Evolutionary conservation across 2,113 vertebrate species (phyloP).

Genomic region (Columba janthina): DNA sequence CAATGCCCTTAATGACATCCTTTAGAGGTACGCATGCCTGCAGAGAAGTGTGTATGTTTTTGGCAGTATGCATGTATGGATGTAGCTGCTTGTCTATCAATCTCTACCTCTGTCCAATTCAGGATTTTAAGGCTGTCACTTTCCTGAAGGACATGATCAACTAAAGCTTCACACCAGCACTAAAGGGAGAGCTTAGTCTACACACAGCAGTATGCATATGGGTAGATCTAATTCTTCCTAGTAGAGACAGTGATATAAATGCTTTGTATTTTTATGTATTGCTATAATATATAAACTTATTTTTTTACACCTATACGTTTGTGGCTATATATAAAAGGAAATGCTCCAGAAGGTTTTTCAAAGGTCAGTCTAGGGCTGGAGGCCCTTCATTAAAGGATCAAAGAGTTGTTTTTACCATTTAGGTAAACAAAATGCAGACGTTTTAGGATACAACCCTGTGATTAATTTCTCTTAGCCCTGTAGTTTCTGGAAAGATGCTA

Average conservation of each 20-base stretch:
- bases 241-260: not conserved
- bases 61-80: not conserved
- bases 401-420: not conserved
- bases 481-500: not conserved
- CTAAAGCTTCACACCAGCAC: not conserved
- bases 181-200: not conserved
- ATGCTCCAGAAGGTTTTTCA: not conserved
- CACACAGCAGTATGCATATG: fast-evolving
- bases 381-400: not conserved
- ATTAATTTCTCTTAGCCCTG: not conserved
- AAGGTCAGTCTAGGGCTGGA: not conserved
- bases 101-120: not conserved
- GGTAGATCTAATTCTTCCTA: not conserved
- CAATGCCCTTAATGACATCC: too few species aligned
- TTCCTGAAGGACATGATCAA: not conserved
- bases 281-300: not conserved
- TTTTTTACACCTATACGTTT: not conserved
- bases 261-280: not conserved
- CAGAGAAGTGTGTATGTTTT: not conserved
- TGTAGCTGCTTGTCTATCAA: not conserved
- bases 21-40: not conserved
- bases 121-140: not conserved
- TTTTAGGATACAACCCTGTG: not conserved
- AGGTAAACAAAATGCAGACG: not conserved
- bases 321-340: not conserved